Conservation (phyloP, 2,113 vertebrate genomes). For the Tiliqua scincoides region DNA sequence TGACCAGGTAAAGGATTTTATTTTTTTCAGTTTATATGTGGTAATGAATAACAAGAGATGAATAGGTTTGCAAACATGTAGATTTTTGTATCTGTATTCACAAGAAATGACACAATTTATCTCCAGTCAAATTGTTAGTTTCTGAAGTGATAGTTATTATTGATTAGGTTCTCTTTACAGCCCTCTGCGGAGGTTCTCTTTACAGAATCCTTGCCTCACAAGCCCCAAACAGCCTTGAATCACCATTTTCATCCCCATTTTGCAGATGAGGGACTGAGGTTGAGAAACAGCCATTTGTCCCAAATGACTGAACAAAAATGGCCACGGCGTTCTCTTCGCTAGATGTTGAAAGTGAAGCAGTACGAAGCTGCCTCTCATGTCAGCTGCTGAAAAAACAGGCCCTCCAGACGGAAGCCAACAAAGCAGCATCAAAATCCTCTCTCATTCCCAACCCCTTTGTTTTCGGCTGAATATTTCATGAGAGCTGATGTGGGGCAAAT, state of each 20-base stretch:
- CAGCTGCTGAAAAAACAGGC: not conserved
- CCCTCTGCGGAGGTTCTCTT: no score
- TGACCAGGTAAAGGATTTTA: not conserved
- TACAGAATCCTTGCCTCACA: no score
- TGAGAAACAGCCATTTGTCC: not conserved
- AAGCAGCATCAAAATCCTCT: not conserved
- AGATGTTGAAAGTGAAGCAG: not conserved
- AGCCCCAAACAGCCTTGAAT: not conserved
- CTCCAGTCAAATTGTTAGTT: no score
- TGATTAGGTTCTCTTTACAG: no score
- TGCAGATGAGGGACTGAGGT: not conserved
- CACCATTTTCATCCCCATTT: not conserved
- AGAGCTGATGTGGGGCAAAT: slow-evolving; percentile 42
- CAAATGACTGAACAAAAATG: not conserved
- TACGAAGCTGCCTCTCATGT: not conserved
- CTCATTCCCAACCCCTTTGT: slow-evolving; percentile 34
- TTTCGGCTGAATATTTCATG: slow-evolving; percentile 28
- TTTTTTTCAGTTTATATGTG: no score
- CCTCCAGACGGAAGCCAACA: not conserved
- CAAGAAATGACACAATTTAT: not conserved
- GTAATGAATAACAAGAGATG: no score
- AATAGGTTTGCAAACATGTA: not conserved
- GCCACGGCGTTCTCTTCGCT: not conserved
- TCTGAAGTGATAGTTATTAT: no score
- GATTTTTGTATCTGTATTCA: not conserved